A percentile compares a stretch with the other conserved stretches of the same genome.
Evolutionary conservation across 2,888 invertebrate genomes (phyloP).

Genomic region (Nymphalis c-album): DNA sequence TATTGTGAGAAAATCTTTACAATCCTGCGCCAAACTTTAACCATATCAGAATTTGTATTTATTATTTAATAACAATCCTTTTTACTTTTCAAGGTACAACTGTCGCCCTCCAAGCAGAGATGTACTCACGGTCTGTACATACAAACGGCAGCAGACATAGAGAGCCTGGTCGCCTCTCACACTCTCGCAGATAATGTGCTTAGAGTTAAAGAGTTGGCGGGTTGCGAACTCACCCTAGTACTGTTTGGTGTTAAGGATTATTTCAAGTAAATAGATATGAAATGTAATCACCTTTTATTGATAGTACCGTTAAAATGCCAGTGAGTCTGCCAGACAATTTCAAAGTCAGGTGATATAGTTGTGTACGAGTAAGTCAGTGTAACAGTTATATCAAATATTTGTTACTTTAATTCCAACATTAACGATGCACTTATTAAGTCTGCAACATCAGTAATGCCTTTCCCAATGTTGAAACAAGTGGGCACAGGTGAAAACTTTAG

Average conservation of each 20-base stretch:
- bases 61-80: background rate
- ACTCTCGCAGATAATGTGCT: conserved; percentile 46
- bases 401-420: too few species aligned
- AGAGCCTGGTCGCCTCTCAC: conserved; percentile 41
- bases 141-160: conserved; percentile 43
- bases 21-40: too few species aligned
- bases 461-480: too few species aligned
- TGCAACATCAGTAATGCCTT: too few species aligned
- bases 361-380: background rate
- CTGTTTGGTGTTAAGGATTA: conserved; percentile 66
- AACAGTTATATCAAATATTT: background rate
- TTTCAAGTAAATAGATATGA: conserved; percentile 61
- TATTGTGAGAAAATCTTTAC: too few species aligned
- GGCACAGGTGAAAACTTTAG: too few species aligned
- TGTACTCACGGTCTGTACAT: conserved; percentile 58
- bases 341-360: background rate
- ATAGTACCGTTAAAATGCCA: too few species aligned
- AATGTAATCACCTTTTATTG: background rate
- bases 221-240: conserved; percentile 58
- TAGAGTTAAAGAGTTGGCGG: conserved; percentile 40
- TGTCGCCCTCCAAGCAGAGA: conserved; percentile 41
- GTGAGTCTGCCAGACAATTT: too few species aligned
- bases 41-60: background rate
- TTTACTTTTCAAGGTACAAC: conserved; percentile 45
- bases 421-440: too few species aligned